These are phyloP conservation scores for Coronaproctus castanopsis DNA, from an alignment of 2,888 invertebrate genomes.

Conservation along the genomic window DNA sequence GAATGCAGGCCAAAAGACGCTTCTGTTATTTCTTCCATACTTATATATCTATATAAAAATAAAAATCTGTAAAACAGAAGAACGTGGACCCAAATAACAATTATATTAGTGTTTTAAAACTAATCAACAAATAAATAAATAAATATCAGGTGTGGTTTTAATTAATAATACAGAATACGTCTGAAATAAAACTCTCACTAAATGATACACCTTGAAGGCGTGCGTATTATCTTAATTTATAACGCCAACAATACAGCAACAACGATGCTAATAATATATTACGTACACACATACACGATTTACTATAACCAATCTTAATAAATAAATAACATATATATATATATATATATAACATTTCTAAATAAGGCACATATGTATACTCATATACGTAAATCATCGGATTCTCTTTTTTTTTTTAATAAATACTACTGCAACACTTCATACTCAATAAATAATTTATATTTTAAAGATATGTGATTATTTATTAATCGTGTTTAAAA, in stretches of 20 bases:
- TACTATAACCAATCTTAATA: background rate
- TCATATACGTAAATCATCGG: background rate
- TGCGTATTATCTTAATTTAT: too few relatives aligned
- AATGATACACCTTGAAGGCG: background rate
- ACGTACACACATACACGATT: too few relatives aligned
- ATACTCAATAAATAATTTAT: too few relatives aligned
- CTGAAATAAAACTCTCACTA: background rate
- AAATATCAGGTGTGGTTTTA: background rate
- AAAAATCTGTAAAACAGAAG: too few relatives aligned
- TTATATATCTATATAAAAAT: too few relatives aligned
- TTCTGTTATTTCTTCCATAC: too few relatives aligned
- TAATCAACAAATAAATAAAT: constrained; percentile 11
- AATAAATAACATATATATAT: background rate
- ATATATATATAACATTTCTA: background rate
- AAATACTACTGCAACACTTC: background rate
- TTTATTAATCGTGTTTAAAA: too few relatives aligned
- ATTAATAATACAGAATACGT: background rate
- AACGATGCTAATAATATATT: too few relatives aligned
- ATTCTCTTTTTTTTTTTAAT: background rate
- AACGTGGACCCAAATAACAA: background rate
- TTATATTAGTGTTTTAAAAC: constrained; percentile 8
- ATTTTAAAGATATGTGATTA: too few relatives aligned
- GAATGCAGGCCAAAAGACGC: too few relatives aligned
- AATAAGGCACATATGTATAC: background rate
- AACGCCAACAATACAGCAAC: too few relatives aligned